phyloP scores from a whole-genome alignment of 2,113 vertebrate species.

The Channa maculata region DNA sequence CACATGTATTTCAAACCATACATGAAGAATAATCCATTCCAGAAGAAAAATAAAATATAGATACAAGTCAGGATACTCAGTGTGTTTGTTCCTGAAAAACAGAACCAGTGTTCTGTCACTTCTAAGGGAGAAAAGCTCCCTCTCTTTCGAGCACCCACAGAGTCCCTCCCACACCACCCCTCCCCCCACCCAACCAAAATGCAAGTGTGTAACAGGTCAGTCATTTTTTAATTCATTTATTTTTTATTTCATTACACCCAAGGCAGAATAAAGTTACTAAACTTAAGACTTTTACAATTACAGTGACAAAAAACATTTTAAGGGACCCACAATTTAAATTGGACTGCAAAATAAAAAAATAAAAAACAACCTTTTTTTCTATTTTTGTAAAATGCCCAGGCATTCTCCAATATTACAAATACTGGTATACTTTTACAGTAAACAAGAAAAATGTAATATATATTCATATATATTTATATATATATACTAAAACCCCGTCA shows the following conservation, averaged over 20 bases:
- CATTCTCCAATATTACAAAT: conserved; percentile 99
- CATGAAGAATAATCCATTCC: conserved; percentile 93
- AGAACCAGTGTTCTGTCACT: conserved; percentile 90
- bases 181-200: conserved; percentile 46
- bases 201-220: conserved; percentile 72
- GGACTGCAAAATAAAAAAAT: conserved; percentile 91
- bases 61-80: conserved; percentile 92
- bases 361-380: conserved; percentile 82
- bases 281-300: conserved; percentile 99
- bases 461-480: conserved; percentile 86
- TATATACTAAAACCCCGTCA: conserved; percentile 98
- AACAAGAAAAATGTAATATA: conserved; percentile 99
- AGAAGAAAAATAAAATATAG: conserved; percentile 91
- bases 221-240: conserved; percentile 80
- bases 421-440: conserved; percentile 99
- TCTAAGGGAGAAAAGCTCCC: conserved; percentile 84
- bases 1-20: conserved; percentile 93
- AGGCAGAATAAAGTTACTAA: conserved; percentile 98
- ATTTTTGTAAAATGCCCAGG: conserved; percentile 98
- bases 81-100: conserved; percentile 86
- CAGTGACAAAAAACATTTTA: conserved; percentile 97
- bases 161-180: conserved; percentile 9
- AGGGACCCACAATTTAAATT: conserved; percentile 98
- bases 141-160: conserved; percentile 81
- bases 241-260: conserved; percentile 93